These are phyloP conservation scores for Electrona antarctica DNA, from an alignment of 2,113 vertebrate species.

Conservation along the genomic window DNA sequence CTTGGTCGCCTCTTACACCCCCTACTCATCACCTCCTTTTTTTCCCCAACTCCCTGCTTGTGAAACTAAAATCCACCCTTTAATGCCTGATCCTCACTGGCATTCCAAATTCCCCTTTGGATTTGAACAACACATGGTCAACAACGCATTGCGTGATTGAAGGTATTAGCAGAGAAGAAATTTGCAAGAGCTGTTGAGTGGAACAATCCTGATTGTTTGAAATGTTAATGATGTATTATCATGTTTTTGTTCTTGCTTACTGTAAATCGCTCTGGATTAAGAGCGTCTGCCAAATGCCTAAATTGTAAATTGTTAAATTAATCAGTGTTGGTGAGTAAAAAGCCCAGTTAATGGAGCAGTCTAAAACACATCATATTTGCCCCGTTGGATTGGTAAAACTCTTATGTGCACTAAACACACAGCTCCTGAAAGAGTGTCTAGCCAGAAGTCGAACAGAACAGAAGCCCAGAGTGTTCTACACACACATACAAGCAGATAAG, in stretches of 20 bases:
- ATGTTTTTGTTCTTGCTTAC: too few species aligned
- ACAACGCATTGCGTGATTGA: slow-evolving; percentile 6
- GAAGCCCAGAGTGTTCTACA: neutral
- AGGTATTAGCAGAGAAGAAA: slow-evolving; percentile 24
- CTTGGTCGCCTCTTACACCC: slow-evolving; percentile 20
- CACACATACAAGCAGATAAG: neutral
- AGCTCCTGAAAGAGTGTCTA: too few species aligned
- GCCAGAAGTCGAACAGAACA: too few species aligned
- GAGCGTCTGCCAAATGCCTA: too few species aligned
- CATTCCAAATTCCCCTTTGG: slow-evolving; percentile 26
- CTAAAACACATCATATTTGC: too few species aligned
- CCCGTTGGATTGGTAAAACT: neutral
- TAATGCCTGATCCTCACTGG: slow-evolving; percentile 46
- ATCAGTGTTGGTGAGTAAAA: slow-evolving; percentile 4
- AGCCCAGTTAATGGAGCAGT: too few species aligned
- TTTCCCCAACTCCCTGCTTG: neutral
- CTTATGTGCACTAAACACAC: neutral
- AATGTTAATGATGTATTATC: too few species aligned
- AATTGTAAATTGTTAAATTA: slow-evolving; percentile 37
- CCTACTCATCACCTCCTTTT: slow-evolving; percentile 13
- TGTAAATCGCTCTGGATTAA: too few species aligned
- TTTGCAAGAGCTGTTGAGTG: slow-evolving; percentile 23
- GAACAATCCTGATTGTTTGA: slow-evolving; percentile 42
- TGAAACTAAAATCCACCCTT: slow-evolving; percentile 46
- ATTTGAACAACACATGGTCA: slow-evolving; percentile 13